These are phyloP conservation scores for Cylas formicarius DNA, from an alignment of 1,140 invertebrate genomes.

Conservation along the genomic window DNA sequence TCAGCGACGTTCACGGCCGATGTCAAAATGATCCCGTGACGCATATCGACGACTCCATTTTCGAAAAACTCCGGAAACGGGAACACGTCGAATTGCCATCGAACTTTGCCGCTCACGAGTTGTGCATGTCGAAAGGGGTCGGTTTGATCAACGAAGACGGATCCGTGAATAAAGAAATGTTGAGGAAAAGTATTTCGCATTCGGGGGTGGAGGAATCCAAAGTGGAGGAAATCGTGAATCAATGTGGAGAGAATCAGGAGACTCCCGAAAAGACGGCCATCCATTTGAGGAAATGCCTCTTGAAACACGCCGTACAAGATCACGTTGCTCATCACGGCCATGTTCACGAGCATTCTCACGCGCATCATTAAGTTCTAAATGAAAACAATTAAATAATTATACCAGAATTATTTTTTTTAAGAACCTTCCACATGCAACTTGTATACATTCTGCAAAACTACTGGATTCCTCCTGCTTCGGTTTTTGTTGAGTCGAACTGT, in stretches of 20 bases:
- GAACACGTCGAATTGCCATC: neutral
- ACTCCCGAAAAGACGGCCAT: slow-evolving; percentile 1
- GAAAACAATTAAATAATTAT: no score
- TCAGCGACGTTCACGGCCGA: slow-evolving; percentile 3
- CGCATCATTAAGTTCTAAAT: no score
- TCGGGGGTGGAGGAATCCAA: slow-evolving; percentile 3
- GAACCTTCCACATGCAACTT: no score
- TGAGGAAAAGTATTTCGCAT: slow-evolving; percentile 9
- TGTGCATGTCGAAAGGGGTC: slow-evolving; percentile 10
- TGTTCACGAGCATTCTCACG: slow-evolving; percentile 1
- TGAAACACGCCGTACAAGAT: slow-evolving; percentile 1
- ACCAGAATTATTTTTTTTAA: no score
- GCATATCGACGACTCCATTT: neutral
- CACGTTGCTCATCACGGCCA: neutral
- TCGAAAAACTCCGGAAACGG: slow-evolving; percentile 1
- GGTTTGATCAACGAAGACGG: slow-evolving; percentile 5
- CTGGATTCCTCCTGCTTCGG: no score
- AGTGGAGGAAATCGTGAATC: slow-evolving; percentile 7
- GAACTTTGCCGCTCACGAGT: neutral
- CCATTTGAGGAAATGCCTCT: slow-evolving; percentile 6
- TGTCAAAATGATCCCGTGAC: slow-evolving; percentile 1
- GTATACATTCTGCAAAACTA: no score
- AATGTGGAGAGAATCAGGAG: slow-evolving; percentile 5
- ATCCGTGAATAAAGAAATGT: neutral
- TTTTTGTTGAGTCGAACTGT: no score